These are phyloP conservation scores for Bombus haemorrhoidalis DNA, from an alignment of 1,140 invertebrate species.

Conservation along the genomic window DNA sequence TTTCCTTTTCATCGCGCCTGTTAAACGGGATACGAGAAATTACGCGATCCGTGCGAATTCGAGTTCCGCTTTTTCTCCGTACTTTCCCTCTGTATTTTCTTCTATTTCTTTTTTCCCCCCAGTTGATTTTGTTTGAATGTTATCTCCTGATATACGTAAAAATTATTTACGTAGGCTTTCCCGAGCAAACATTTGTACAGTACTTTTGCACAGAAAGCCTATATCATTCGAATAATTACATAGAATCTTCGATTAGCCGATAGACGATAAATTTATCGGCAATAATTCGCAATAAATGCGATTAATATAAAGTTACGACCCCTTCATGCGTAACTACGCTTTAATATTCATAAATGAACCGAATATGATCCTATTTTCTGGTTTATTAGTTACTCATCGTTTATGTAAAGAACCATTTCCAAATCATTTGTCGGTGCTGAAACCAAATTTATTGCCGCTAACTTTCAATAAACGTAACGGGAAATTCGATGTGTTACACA, in stretches of 20 bases:
- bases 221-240: not conserved
- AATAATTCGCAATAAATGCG: slow-evolving; percentile 15
- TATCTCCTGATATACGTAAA: not conserved
- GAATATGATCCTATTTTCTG: slow-evolving; percentile 17
- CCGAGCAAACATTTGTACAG: not conserved
- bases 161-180: not conserved
- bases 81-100: not conserved
- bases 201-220: too few relatives aligned
- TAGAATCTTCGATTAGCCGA: not conserved
- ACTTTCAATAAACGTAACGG: slow-evolving; percentile 28
- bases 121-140: not conserved
- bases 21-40: slow-evolving; percentile 58
- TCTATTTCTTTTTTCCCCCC: not conserved
- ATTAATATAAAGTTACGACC: slow-evolving; percentile 17
- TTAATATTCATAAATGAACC: slow-evolving; percentile 15
- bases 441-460: slow-evolving; percentile 1
- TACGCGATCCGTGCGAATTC: slow-evolving; percentile 17
- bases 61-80: not conserved
- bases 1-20: slow-evolving; percentile 55
- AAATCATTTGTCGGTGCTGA: slow-evolving; percentile 19
- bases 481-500: not conserved
- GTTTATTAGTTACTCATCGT: slow-evolving; percentile 18
- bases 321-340: not conserved
- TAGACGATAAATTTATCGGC: slow-evolving; percentile 6
- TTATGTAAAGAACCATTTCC: slow-evolving; percentile 26